A percentile compares a stretch with the other conserved stretches of the same genome.
phyloP scores from a whole-genome alignment of 1,140 invertebrate genomes.

The Brachionus rotundiformis region DNA sequence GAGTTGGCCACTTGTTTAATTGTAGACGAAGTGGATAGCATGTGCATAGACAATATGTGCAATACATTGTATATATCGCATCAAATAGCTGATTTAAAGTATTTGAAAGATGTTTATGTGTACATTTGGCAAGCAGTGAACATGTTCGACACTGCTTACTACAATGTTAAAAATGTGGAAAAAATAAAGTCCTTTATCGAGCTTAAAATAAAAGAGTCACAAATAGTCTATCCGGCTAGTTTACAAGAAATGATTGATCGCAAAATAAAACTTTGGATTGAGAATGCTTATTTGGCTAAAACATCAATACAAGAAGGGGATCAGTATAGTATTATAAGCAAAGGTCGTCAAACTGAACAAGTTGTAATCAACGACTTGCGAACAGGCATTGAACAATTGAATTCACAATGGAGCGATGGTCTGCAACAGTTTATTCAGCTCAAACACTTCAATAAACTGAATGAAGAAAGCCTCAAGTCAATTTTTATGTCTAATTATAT shows the following conservation, averaged over 20 bases:
- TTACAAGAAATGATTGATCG: background rate
- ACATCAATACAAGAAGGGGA: background rate
- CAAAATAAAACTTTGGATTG: background rate
- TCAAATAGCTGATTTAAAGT: background rate
- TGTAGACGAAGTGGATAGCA: slow-evolving; percentile 34
- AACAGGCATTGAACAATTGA: slow-evolving; percentile 34
- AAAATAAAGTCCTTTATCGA: background rate
- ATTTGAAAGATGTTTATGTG: slow-evolving; percentile 3
- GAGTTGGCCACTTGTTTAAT: background rate
- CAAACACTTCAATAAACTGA: slow-evolving; percentile 14
- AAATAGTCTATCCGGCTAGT: background rate
- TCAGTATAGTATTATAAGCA: background rate
- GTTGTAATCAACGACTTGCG: background rate
- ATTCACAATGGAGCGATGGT: slow-evolving; percentile 35
- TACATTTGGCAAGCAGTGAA: slow-evolving; percentile 7
- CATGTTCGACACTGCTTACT: background rate
- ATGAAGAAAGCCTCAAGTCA: slow-evolving; percentile 16
- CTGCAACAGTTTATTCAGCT: slow-evolving; percentile 47
- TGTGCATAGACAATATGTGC: background rate
- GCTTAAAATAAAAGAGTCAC: background rate
- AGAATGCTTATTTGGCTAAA: background rate
- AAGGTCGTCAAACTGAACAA: background rate
- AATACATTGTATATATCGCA: background rate
- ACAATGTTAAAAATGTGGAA: background rate
- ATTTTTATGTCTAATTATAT: slow-evolving; percentile 20